phyloP scores from a whole-genome alignment of 2,888 invertebrate species.

The Dasysyrphus tricinctus region DNA sequence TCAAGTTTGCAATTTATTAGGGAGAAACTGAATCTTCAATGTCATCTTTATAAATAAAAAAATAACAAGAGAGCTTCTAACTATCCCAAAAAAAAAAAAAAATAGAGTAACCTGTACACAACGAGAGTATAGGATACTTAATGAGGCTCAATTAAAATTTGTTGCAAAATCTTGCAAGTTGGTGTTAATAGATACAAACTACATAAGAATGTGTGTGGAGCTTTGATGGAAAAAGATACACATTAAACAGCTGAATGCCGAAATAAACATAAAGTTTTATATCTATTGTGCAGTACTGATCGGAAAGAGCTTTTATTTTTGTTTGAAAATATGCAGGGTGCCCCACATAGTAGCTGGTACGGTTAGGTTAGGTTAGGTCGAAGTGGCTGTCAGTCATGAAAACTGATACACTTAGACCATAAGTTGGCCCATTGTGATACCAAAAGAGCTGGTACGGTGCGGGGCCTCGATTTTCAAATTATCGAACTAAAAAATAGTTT shows the following conservation, averaged over 20 bases:
- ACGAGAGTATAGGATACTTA: slow-evolving; percentile 9
- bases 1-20: slow-evolving; percentile 52
- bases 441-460: too few relatives aligned
- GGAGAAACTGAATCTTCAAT: slow-evolving; percentile 45
- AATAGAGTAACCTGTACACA: slow-evolving; percentile 1
- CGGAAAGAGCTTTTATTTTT: slow-evolving; percentile 42
- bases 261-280: slow-evolving; percentile 26
- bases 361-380: too few relatives aligned
- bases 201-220: not conserved
- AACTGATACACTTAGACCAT: too few relatives aligned
- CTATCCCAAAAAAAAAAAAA: slow-evolving; percentile 20
- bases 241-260: not conserved
- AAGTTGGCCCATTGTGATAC: too few relatives aligned
- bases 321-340: not conserved
- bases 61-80: slow-evolving; percentile 42
- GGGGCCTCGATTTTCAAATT: too few relatives aligned
- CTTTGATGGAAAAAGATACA: slow-evolving; percentile 15
- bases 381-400: too few relatives aligned
- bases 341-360: too few relatives aligned
- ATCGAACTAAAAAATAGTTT: too few relatives aligned
- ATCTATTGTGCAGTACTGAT: slow-evolving; percentile 32
- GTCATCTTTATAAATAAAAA: slow-evolving; percentile 40
- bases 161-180: slow-evolving; percentile 58
- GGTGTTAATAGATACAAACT: not conserved
- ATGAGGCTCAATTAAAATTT: slow-evolving; percentile 37